A percentile compares a stretch with the other conserved stretches of the same genome.
These are phyloP conservation scores for Lucinisca nassula DNA, from an alignment of 2,888 invertebrate species.

Conservation along the genomic window DNA sequence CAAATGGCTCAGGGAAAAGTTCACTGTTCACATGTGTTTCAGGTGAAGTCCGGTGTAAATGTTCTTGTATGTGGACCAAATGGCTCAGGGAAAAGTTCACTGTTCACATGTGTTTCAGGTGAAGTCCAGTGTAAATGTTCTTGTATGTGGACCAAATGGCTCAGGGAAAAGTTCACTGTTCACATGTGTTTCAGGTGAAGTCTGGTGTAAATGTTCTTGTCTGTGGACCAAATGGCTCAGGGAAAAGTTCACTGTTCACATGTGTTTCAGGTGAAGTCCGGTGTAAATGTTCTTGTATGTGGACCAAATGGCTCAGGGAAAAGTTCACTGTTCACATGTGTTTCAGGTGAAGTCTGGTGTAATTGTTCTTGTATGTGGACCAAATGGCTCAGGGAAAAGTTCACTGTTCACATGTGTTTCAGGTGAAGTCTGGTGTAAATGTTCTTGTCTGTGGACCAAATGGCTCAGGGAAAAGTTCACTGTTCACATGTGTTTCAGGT, in stretches of 20 bases:
- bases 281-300: conserved; percentile 98
- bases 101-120: conserved; percentile 89
- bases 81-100: conserved; percentile 98
- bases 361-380: conserved; percentile 99
- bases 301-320: conserved; percentile 99
- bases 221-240: conserved; percentile 99
- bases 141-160: conserved; percentile 99
- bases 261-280: conserved; percentile 91
- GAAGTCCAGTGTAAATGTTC: conserved; percentile 97
- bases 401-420: too few relatives aligned
- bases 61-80: conserved; percentile 99
- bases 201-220: conserved; percentile 99
- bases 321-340: too few relatives aligned
- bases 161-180: conserved; percentile 98
- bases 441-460: conserved; percentile 99
- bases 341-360: conserved; percentile 94
- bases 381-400: conserved; percentile 99
- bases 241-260: too few relatives aligned
- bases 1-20: conserved; percentile 99
- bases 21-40: too few relatives aligned
- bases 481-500: conserved; percentile 89
- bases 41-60: conserved; percentile 96
- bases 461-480: conserved; percentile 98
- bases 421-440: conserved; percentile 96
- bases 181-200: conserved; percentile 90